Percentiles rank a stretch among this genome's conserved stretches.
Evolutionary conservation across 2,113 vertebrate genomes (phyloP).

Genomic region (Tragelaphus strepsiceros): DNA sequence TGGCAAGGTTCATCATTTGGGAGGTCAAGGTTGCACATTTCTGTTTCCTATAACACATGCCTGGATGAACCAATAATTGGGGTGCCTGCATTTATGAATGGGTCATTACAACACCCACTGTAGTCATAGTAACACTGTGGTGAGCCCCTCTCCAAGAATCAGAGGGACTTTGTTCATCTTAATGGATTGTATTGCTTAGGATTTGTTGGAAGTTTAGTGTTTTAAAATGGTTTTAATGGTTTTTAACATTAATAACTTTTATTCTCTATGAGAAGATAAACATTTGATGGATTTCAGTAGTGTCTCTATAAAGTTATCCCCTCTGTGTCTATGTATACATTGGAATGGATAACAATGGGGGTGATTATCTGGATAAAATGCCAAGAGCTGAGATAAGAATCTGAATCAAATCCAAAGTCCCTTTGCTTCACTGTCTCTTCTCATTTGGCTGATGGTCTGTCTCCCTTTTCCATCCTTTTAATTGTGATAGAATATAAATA

Average conservation of each 20-base stretch:
- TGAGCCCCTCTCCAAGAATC: background rate
- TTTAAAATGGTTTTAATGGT: background rate
- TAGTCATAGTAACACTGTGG: background rate
- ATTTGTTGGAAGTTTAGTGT: background rate
- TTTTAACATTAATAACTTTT: background rate
- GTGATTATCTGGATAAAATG: background rate
- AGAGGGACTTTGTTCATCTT: background rate
- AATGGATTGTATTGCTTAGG: background rate
- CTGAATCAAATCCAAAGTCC: background rate
- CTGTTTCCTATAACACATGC: background rate
- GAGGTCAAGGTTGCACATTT: background rate
- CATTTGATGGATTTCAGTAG: background rate
- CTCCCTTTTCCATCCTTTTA: background rate
- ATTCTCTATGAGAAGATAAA: background rate
- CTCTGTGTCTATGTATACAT: background rate
- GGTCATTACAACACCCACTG: background rate
- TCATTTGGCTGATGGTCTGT: background rate
- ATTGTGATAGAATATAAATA: background rate
- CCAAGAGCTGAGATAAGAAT: constrained; percentile 30
- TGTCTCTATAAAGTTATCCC: background rate
- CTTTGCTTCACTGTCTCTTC: background rate
- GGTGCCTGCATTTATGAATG: background rate
- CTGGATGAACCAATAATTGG: background rate
- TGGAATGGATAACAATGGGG: background rate
- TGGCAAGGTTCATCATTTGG: background rate